Conservation (phyloP, 2,888 invertebrate species). For the Pocota personata region DNA sequence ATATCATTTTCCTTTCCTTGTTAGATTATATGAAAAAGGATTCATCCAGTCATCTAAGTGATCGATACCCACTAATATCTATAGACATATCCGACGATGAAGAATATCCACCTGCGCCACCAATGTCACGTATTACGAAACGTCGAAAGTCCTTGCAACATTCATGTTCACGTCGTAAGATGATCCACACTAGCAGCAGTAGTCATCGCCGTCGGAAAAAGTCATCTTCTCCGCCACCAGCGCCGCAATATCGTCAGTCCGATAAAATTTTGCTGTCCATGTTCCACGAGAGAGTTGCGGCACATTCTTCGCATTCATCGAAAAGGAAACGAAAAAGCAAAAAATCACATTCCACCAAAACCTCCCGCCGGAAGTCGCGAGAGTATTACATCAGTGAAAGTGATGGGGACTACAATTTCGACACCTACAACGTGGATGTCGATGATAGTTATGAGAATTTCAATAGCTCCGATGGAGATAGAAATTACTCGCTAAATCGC, state of each 20-base stretch:
- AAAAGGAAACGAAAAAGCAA: conserved; percentile 50
- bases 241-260: conserved; percentile 37
- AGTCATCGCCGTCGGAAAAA: conserved; percentile 39
- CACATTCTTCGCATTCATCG: conserved; percentile 34
- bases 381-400: conserved; percentile 32
- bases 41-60: conserved; percentile 1
- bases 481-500: conserved; percentile 76
- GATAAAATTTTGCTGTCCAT: conserved; percentile 56
- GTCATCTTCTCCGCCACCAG: conserved; percentile 44
- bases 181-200: conserved; percentile 8
- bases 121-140: conserved; percentile 40
- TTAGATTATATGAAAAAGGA: conserved; percentile 50
- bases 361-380: conserved; percentile 9
- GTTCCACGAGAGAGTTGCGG: conserved; percentile 25
- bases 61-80: conserved; percentile 53
- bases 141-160: conserved; percentile 43
- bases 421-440: conserved; percentile 55
- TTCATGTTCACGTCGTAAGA: conserved; percentile 29
- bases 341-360: conserved; percentile 52
- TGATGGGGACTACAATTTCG: conserved; percentile 22
- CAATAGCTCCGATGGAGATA: conserved; percentile 58
- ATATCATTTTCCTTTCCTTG: not conserved
- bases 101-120: conserved; percentile 45
- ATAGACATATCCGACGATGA: conserved; percentile 67
- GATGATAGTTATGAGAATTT: conserved; percentile 55